These are phyloP conservation scores for Paraescarpia echinospica DNA, from an alignment of 1,140 invertebrate species.

Conservation along the genomic window DNA sequence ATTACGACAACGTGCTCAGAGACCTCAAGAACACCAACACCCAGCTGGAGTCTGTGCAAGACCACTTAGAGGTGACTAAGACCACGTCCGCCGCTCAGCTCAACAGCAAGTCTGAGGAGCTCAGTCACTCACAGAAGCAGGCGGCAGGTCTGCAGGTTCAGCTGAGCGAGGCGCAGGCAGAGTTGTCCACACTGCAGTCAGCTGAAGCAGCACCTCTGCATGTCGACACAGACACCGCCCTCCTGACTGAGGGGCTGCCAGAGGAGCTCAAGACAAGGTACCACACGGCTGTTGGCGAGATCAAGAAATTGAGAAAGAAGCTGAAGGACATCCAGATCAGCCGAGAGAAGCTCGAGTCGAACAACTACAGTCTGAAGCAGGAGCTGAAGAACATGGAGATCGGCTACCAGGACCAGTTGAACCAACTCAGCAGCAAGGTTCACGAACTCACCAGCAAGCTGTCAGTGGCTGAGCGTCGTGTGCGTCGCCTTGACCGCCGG, in stretches of 20 bases:
- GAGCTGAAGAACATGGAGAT: constrained; percentile 25
- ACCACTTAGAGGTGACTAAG: background rate
- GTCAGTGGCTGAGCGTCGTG: constrained; percentile 4
- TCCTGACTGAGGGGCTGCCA: background rate
- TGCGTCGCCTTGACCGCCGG: constrained; percentile 16
- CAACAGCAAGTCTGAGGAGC: background rate
- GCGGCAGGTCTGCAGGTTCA: background rate
- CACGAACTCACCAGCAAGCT: constrained; percentile 23
- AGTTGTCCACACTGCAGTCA: background rate
- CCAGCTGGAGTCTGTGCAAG: background rate
- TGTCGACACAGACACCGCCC: background rate
- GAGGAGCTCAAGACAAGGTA: constrained; percentile 33
- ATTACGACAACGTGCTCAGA: background rate
- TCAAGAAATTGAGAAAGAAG: background rate
- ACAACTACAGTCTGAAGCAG: constrained; percentile 22
- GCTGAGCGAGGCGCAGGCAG: background rate
- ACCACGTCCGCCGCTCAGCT: background rate
- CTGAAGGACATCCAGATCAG: constrained; percentile 9
- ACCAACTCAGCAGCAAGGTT: constrained; percentile 13
- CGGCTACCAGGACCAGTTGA: background rate
- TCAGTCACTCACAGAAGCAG: background rate
- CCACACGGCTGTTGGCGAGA: background rate
- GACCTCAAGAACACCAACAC: background rate
- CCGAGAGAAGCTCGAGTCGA: constrained; percentile 13
- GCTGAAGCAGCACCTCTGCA: background rate